Base-by-base conservation (phyloP, 2,113 vertebrate species). In the Ptychochromis oligacanthus region DNA sequence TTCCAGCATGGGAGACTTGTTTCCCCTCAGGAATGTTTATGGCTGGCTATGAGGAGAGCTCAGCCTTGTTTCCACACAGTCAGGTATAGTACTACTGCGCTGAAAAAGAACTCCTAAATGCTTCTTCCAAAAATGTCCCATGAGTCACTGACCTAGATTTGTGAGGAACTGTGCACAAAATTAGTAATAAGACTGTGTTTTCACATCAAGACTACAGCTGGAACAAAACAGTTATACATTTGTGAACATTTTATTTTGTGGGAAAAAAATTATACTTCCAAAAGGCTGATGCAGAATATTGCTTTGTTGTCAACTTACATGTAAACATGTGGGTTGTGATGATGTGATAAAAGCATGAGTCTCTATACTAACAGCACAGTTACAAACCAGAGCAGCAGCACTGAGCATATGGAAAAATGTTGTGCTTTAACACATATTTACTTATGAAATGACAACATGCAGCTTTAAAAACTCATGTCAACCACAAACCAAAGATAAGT, bases 21-120 rank as follows among this genome's bases (percentile, higher is more conserved):
- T 84, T 77, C 55, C 83, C 60, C 17, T 77, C 14, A 54, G 82
- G 83, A 83, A 86, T 88, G 86, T 88, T 90, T 84, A 62, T 58
- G 60, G 17, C n/a, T 4, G 34, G 43, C 56, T 43, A 14, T 24
- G 22, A 80, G 64, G 11, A 55, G 56, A 79, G 75, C 24, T 20
- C 38, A 46, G 76, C 36, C 38, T 52, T 28, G 76, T 77, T 86
- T 76, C 62, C 59, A 57, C 77, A 64, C 79, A 58, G 58, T 65
- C 76, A 26, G 34, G 60, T 83, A 72, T 75, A 76, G 43, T 70
- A 22, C n/a, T 9, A 2, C 64, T 70, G 77, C 15, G n/a, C 74
- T 36, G 22, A 7, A 20, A 54, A 67, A 57, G 17, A 43, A n/a
- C 49, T 54, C 58, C 36, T 52, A 46, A 82, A 59, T 17, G 15